Percentiles rank a stretch among this genome's conserved stretches.
Conservation (phyloP, 2,113 vertebrate species). For the Conger conger region DNA sequence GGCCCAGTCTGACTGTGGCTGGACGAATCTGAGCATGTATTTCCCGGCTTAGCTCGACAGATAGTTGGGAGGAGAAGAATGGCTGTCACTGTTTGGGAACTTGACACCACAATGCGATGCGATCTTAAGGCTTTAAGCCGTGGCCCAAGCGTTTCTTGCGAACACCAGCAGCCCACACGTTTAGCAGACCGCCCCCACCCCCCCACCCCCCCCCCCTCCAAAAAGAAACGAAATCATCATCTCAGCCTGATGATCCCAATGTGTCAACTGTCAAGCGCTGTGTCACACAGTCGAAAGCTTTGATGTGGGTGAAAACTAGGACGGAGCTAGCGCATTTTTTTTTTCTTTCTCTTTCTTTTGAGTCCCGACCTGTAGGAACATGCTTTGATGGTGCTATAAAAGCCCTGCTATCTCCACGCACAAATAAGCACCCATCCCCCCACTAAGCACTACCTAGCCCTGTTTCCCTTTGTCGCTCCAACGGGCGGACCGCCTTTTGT, state of each 20-base stretch:
- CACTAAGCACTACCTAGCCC: neutral
- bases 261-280: neutral
- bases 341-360: neutral
- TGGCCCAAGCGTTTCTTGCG: conserved; percentile 2
- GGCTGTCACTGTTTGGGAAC: neutral
- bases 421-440: conserved; percentile 17
- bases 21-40: conserved; percentile 11
- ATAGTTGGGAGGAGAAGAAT: neutral
- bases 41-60: neutral
- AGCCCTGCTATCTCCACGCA: neutral
- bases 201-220: no score
- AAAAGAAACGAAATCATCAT: no score
- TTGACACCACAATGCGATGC: neutral
- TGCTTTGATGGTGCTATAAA: conserved; percentile 21
- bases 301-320: neutral
- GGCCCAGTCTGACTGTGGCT: neutral
- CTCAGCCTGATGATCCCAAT: neutral
- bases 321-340: neutral
- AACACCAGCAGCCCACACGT: neutral
- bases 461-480: neutral
- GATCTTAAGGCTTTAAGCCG: conserved; percentile 13
- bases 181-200: no score
- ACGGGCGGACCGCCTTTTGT: neutral
- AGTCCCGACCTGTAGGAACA: conserved; percentile 27
- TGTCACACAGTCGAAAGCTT: neutral